Evolutionary conservation across 2,113 vertebrate species (phyloP), one percentile per base, ranked within the genome.

Genomic region (Mellivora capensis): DNA sequence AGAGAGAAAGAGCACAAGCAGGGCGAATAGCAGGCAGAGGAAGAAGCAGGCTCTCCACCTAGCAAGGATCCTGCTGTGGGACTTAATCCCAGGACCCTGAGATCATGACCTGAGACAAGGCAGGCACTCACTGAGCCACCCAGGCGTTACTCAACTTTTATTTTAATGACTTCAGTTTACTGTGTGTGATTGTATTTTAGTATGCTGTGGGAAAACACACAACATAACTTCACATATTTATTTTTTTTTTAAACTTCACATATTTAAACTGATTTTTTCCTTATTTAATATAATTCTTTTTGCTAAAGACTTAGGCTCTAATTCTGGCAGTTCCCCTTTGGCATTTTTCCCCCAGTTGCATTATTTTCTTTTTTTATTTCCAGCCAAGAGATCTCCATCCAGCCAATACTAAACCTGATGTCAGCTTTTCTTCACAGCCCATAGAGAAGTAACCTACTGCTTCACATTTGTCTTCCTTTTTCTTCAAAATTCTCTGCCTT

Each of bases 401-500:
- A 90, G 71, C 69, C 83, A 77, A 3, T 54, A 44, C 39, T 64
- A 90, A 87, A 95, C 87, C 57, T 47, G 49, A 47, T 17, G 37
- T 85, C 13, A 52, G 31, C 67, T 47, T 87, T 98, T 93, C 47
- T 93, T 47, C 47, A 67, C 17, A 86, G 4, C 69, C 44, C 0
- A 0, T 42, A 44, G 88, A 52, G 62, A 94, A 42, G 94, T 94
- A 94, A 96, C 89, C n/a, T 72, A 85, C 11, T 91, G 57, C 62
- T 64, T 89, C 23, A 39, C 14, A 18, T 31, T 83, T 72, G 49
- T 88, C n/a, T 42, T 57, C 42, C 12, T 34, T 94, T 91, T 94
- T 84, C 82, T 94, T 89, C 67, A 91, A 86, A 42, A 37, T 37
- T 93, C 94, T 84, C 82, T 96, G 42, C 72, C 94, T 98, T 97